Conservation (phyloP, 2,888 invertebrate genomes). For the Conistra vaccinii region DNA sequence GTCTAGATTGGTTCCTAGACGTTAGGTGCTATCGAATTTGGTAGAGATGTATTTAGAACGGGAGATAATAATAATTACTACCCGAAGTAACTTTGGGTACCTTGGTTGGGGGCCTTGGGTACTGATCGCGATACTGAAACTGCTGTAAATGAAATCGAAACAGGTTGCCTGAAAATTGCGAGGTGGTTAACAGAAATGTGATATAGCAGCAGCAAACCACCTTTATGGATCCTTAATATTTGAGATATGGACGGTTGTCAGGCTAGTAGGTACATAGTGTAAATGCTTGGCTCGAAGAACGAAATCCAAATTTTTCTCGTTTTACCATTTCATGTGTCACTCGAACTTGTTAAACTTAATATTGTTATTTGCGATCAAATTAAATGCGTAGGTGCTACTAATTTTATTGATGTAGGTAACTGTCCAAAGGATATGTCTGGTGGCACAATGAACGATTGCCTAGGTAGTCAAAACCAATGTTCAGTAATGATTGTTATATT, state of each 20-base stretch:
- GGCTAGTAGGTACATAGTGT: not conserved
- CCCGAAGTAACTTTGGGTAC: not conserved
- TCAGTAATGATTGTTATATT: no score
- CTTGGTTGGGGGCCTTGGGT: not conserved
- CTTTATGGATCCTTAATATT: not conserved
- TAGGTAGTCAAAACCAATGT: no score
- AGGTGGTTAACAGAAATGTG: not conserved
- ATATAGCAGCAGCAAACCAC: not conserved
- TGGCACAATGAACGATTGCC: no score
- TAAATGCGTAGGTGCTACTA: not conserved
- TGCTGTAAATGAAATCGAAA: conserved; percentile 10
- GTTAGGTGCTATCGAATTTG: conserved; percentile 10
- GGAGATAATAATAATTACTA: not conserved
- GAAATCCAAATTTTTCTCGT: not conserved
- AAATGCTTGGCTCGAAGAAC: not conserved
- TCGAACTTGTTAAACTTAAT: not conserved
- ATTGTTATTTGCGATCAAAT: not conserved
- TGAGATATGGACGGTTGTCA: conserved; percentile 3
- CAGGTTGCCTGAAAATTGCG: not conserved
- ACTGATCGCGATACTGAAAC: conserved; percentile 2
- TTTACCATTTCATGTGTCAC: not conserved
- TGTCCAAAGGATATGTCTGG: no score
- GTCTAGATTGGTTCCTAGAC: not conserved
- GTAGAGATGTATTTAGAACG: conserved; percentile 19
- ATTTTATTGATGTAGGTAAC: not conserved